phyloP scores from a whole-genome alignment of 2,797 vertebrate species.

The Cossypha polioptera region DNA sequence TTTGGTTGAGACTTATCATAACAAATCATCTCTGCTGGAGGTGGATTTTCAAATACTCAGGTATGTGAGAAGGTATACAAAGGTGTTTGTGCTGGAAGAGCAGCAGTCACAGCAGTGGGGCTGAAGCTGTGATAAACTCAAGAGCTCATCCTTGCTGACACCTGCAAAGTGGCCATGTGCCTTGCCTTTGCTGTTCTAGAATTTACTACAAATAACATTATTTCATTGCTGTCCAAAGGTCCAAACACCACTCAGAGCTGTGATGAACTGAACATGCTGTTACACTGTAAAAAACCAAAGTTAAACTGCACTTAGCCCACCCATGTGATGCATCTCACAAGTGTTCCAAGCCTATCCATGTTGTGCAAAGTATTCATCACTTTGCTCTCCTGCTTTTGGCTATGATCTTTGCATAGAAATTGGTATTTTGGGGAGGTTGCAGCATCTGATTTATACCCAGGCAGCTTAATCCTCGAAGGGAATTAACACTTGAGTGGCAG shows the following conservation, averaged over 20 bases:
- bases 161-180: neutral
- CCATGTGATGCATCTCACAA: neutral
- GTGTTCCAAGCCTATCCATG: neutral
- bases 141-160: neutral
- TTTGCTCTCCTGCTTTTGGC: neutral
- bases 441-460: neutral
- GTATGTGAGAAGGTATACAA: neutral
- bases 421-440: neutral
- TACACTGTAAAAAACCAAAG: no score
- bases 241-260: neutral
- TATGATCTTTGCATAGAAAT: neutral
- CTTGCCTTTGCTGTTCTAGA: neutral
- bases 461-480: neutral
- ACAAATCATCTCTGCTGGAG: neutral
- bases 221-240: neutral
- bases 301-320: neutral
- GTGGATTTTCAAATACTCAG: neutral
- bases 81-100: neutral
- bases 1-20: constrained; percentile 4
- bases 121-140: neutral
- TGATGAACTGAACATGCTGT: neutral
- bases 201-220: neutral
- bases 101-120: neutral
- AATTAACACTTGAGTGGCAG: neutral
- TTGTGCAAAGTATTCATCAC: neutral